Evolutionary conservation across 2,797 vertebrate genomes (phyloP).

Genomic region (Sebastes elongatus): DNA sequence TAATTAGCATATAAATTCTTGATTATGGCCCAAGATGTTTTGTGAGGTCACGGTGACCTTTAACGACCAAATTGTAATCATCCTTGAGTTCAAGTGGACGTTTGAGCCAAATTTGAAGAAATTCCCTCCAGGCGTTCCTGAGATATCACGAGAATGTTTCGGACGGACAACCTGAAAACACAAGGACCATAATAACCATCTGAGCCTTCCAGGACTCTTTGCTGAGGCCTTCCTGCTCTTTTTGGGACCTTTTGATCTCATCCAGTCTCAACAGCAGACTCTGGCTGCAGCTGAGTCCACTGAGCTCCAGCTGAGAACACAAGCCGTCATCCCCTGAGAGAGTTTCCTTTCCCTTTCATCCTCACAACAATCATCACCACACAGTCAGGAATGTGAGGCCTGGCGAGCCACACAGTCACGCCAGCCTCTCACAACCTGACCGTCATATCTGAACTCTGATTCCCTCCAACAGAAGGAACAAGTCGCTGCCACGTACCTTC

Average conservation of each 20-base stretch:
- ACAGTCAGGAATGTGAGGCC: constrained; percentile 21
- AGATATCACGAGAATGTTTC: no score
- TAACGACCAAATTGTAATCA: no score
- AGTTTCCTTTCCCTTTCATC: background rate
- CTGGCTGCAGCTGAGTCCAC: constrained; percentile 59
- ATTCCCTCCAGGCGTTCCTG: no score
- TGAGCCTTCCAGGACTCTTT: background rate
- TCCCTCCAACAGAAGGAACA: background rate
- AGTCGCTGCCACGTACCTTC: background rate
- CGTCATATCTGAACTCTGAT: background rate
- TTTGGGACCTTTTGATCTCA: constrained; percentile 15
- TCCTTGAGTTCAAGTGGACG: no score
- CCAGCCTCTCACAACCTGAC: background rate
- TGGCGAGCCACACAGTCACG: background rate
- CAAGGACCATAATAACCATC: background rate
- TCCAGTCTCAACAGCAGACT: constrained; percentile 25
- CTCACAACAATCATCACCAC: background rate
- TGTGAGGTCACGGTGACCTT: no score
- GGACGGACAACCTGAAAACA: no score
- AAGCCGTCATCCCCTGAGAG: constrained; percentile 15
- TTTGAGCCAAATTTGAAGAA: no score
- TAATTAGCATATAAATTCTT: background rate
- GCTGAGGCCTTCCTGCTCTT: background rate
- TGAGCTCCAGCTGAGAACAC: constrained; percentile 59
- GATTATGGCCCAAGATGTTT: background rate